Percentiles rank a stretch among this genome's conserved stretches.
phyloP scores from a whole-genome alignment of 2,888 invertebrate genomes.

The Ochropacha duplaris region DNA sequence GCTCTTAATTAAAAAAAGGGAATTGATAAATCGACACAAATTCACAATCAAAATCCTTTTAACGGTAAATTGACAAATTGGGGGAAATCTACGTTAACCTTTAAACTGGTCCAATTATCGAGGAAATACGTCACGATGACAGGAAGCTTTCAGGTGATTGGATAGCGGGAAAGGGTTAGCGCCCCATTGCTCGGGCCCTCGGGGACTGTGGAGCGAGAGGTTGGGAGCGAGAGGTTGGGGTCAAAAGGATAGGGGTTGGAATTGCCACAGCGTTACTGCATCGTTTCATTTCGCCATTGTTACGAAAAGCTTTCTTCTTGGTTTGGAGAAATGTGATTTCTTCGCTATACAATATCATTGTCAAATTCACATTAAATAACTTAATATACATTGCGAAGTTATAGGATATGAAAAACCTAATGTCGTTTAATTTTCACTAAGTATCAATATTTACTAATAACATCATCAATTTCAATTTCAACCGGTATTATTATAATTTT shows the following conservation, averaged over 20 bases:
- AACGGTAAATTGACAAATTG: background rate
- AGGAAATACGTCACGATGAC: constrained; percentile 31
- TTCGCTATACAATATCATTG: background rate
- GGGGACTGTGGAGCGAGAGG: constrained; percentile 11
- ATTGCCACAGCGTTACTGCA: constrained; percentile 15
- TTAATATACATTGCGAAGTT: no score
- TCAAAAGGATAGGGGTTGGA: constrained; percentile 24
- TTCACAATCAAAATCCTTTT: background rate
- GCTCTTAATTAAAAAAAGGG: no score
- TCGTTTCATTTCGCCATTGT: background rate
- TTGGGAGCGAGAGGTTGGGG: no score
- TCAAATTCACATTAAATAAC: no score
- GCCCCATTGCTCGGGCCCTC: constrained; percentile 19
- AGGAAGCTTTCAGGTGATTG: constrained; percentile 67
- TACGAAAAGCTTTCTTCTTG: no score
- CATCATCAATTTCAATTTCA: no score
- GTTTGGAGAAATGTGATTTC: background rate
- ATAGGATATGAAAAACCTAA: no score
- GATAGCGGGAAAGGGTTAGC: constrained; percentile 49
- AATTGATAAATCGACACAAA: no score
- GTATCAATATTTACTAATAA: no score
- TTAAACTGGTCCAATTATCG: constrained; percentile 33
- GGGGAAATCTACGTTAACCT: constrained; percentile 23
- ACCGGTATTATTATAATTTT: no score
- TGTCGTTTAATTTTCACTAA: no score